Evolutionary conservation across 2,888 invertebrate genomes (phyloP), one percentile per base, ranked within the genome.

Genomic region (Spilarctia lutea): DNA sequence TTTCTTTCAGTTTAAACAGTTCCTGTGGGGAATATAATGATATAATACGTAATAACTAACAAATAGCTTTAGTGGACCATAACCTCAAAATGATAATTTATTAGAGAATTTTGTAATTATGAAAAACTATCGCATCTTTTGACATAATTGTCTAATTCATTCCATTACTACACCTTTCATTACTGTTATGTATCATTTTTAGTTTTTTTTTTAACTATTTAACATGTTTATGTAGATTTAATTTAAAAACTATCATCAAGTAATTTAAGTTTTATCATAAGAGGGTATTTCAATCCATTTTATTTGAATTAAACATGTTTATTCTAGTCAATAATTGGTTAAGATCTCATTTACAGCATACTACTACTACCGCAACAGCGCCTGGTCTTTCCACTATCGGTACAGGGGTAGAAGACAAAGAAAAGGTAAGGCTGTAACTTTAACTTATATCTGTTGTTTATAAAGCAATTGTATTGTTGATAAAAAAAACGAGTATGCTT

Each of bases 301-400:
- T 13, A 56, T 16, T 60, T 27, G 3, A 60, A 27, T 60, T 3
- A 27, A 27, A n/a, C 13, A 56, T n/a, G 11, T 27, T 27, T 13
- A 60, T 60, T 60, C 27, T 60, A 27, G 60, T 27, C 13, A 60
- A 27, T 27, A 60, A 60, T 27, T 60, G 27, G 13, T 11, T 60
- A 27, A 60, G n/a, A 60, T 60, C 13, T 60, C 1, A 27, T 27
- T 71, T 71, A 27, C 63, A 71, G 71, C 71, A 63, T 20, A 24
- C 71, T 3, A 2, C 60, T n/a, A 24, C 16, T 4, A 27, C 63
- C 24, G 7, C 63, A 20, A 18, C 56, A 30, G 35, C 69, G 18
- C 30, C 71, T 24, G 20, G 56, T 35, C 42, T 63, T 39, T 6
- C 42, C 6, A 35, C 71, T 24, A 30, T 30, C 7, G 42, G 24